Evolutionary conservation across 30 jellyfish, hydroid and myxozoan genomes (phyloP), one percentile per base, ranked within the genome.

Genomic region (Nemopilema nomurai): DNA sequence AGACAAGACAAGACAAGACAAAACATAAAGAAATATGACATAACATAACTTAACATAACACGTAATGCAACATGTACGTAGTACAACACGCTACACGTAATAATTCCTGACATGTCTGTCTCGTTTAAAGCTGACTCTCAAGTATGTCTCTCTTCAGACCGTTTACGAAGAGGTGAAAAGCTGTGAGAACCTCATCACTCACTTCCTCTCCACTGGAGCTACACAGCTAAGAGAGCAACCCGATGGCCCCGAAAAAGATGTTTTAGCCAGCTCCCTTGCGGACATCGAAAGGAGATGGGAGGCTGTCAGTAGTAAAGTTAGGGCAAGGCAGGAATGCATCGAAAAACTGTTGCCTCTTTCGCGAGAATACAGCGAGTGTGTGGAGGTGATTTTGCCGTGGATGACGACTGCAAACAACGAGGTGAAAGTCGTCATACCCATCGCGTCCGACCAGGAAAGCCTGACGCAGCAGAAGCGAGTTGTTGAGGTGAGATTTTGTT

Each of bases 261-360:
- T 75, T 0, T 77, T 93, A 17, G 91, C 87, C 49, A 77, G 80
- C 41, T 49, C 77, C 51, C 51, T 84, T 8, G 82, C 89, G 18
- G 96, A 93, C 30, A 65, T 84, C 31, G 97, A 93, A 67, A 81
- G 92, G 28, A 85, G 98, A 33, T 93, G 97, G 97, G 78, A 62
- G 25, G 80, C 71, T 51, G 87, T 89, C 6, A 28, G 87, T 26
- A 79, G 49, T 19, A 81, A 67, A 24, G 97, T 93, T 16, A 71
- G 22, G 29, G 71, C 80, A 51, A 80, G 98, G 71, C 74, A 84
- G 16, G 87, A 76, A 31, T 97, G 90, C 74, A 93, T 93, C 74
- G 88, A 77, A 31, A 66, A 78, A 22, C 17, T 93, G 30, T 53
- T 84, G 85, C 98, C 98, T 52, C 78, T 75, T 24, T 94, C 94